Evolutionary conservation across 2,888 invertebrate genomes (phyloP), one percentile per base, ranked within the genome.

Genomic region (Spodoptera littoralis): DNA sequence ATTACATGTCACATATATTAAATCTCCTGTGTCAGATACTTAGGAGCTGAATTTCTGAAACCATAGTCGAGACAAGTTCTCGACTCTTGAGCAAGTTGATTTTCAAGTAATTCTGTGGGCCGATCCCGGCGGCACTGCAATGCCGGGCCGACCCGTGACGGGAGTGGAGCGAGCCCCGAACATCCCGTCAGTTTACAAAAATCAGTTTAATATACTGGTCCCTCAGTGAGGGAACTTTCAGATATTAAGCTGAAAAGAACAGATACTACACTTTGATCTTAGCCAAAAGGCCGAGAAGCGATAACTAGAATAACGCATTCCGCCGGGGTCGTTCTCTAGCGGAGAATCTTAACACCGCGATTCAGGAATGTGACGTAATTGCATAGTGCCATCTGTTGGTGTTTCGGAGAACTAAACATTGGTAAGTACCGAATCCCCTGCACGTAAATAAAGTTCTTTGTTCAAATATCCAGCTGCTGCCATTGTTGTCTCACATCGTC

Each of bases 201-300:
- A 56, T 56, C 56, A 56, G 56, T 36, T 36, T 36, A 36, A 36
- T 36, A 55, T 55, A 55, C 55, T 55, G 55, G 55, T 55, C 46
- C 55, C 54, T 54, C 54, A 54, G 18, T 54, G 54, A 54, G 54
- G 54, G 45, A 54, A 54, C 54, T 54, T 54, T 55, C 55, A 55
- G 55, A 55, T 36, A 36, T 55, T 55, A 55, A 55, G 55, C 55
- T 55, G 55, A 47, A 47, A 46, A 55, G 55, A 55, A 55, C 55
- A 55, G 55, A 55, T 55, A 55, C 55, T 55, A 55, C 55, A 55
- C 55, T 55, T 55, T 55, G 55, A 55, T 30, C 44, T 45, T 45
- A 45, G 54, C 54, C 43, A 60, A 60, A 60, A 57, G 57, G 60
- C 60, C 58, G 58, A 48, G 57, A 57, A 61, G 44, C 61, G 61